Conservation (phyloP, 2,888 invertebrate species). For the Sarcophaga carnaria region DNA sequence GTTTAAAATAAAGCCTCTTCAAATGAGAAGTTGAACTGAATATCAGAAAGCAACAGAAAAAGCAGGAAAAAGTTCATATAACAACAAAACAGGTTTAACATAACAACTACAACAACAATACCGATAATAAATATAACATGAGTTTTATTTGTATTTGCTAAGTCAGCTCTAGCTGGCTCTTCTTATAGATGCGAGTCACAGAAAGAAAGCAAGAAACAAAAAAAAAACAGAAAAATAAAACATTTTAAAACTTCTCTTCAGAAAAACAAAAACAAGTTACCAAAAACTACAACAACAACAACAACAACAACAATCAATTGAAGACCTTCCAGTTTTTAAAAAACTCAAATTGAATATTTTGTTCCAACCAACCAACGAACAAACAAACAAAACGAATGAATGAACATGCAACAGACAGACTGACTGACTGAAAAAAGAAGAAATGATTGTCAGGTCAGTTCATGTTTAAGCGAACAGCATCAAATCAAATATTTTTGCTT, state of each 20-base stretch:
- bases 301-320: neutral
- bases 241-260: no score
- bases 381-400: neutral
- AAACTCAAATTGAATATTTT: neutral
- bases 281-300: neutral
- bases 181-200: no score
- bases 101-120: conserved; percentile 17
- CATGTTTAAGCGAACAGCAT: conserved; percentile 70
- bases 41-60: conserved; percentile 29
- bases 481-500: conserved; percentile 71
- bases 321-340: neutral
- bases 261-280: neutral
- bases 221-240: neutral
- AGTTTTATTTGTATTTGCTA: conserved; percentile 18
- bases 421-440: neutral
- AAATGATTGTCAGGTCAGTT: conserved; percentile 74
- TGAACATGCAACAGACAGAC: neutral
- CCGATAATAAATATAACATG: conserved; percentile 4
- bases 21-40: conserved; percentile 37
- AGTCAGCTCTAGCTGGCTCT: neutral
- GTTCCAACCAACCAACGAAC: neutral
- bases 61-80: conserved; percentile 12
- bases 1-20: conserved; percentile 8
- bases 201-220: no score
- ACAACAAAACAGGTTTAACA: conserved; percentile 52